phyloP scores from a whole-genome alignment of 2,888 invertebrate genomes.

The Netelia melanura region DNA sequence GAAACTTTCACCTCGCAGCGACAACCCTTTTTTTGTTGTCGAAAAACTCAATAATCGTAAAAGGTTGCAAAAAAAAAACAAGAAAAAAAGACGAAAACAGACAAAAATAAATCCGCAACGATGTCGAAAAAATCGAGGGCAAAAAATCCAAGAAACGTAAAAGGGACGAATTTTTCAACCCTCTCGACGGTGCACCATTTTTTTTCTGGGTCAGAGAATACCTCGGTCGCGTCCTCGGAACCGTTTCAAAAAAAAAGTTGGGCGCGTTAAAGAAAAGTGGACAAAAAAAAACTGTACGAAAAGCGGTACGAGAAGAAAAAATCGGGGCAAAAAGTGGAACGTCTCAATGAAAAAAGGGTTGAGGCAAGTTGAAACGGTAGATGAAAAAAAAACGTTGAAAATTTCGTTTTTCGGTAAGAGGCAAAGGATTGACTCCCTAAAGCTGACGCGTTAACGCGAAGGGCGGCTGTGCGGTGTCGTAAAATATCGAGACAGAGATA shows the following conservation, averaged over 20 bases:
- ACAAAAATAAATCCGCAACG: too few species aligned
- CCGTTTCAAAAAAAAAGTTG: constrained; percentile 48
- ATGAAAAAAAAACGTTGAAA: constrained; percentile 5
- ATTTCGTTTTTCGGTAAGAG: constrained; percentile 17
- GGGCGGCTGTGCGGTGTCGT: constrained; percentile 55
- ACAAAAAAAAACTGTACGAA: constrained; percentile 51
- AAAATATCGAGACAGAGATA: constrained; percentile 35
- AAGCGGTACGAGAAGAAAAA: constrained; percentile 60
- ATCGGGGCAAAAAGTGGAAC: constrained; percentile 75
- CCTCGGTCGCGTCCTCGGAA: constrained; percentile 24
- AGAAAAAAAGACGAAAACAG: constrained; percentile 2
- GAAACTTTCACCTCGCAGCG: neutral
- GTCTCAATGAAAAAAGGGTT: constrained; percentile 63
- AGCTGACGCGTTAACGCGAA: constrained; percentile 58
- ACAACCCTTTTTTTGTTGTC: neutral
- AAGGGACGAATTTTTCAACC: constrained; percentile 5
- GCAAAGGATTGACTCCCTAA: constrained; percentile 60
- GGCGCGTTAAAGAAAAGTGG: neutral
- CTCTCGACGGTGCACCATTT: constrained; percentile 27
- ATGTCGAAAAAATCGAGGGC: neutral
- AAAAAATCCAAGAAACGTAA: constrained; percentile 9
- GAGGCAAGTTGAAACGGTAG: constrained; percentile 15
- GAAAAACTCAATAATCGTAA: constrained; percentile 7
- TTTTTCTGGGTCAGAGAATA: constrained; percentile 65
- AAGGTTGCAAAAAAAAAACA: constrained; percentile 13